Evolutionary conservation across 1,140 invertebrate species (phyloP).

Genomic region (Bombus fervidus): DNA sequence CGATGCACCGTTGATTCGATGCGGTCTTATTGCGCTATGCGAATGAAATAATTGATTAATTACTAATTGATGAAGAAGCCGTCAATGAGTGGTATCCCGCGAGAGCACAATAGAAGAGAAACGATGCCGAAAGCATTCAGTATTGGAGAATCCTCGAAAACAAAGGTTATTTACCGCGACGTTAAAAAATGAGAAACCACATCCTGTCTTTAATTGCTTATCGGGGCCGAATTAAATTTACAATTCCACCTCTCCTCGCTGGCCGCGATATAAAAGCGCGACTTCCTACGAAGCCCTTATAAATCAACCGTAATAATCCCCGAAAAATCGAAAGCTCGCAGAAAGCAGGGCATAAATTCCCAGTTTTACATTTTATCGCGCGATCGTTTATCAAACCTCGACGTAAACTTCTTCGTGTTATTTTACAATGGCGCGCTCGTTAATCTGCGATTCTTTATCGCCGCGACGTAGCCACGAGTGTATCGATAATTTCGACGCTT

Average conservation of each 20-base stretch:
- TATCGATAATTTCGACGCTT: background rate
- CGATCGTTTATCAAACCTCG: slow-evolving; percentile 46
- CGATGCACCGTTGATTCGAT: background rate
- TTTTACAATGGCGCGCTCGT: slow-evolving; percentile 32
- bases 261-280: slow-evolving; percentile 17
- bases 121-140: background rate
- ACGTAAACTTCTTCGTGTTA: slow-evolving; percentile 37
- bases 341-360: slow-evolving; percentile 40
- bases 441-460: slow-evolving; percentile 36
- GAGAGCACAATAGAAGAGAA: background rate
- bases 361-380: slow-evolving; percentile 39
- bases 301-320: slow-evolving; percentile 50
- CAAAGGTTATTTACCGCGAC: slow-evolving; percentile 41
- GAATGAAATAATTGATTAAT: slow-evolving; percentile 12
- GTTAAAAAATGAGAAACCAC: slow-evolving; percentile 33
- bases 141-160: slow-evolving; percentile 29
- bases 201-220: slow-evolving; percentile 37
- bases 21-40: background rate
- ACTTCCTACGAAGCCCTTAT: slow-evolving; percentile 21
- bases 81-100: slow-evolving; percentile 12
- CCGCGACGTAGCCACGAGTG: background rate
- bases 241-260: slow-evolving; percentile 19
- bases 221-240: slow-evolving; percentile 38
- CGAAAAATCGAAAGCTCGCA: slow-evolving; percentile 45
- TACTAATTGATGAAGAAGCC: slow-evolving; percentile 28